These are phyloP conservation scores for Mastacembelus armatus DNA, from an alignment of 2,797 vertebrate genomes.

Conservation along the genomic window DNA sequence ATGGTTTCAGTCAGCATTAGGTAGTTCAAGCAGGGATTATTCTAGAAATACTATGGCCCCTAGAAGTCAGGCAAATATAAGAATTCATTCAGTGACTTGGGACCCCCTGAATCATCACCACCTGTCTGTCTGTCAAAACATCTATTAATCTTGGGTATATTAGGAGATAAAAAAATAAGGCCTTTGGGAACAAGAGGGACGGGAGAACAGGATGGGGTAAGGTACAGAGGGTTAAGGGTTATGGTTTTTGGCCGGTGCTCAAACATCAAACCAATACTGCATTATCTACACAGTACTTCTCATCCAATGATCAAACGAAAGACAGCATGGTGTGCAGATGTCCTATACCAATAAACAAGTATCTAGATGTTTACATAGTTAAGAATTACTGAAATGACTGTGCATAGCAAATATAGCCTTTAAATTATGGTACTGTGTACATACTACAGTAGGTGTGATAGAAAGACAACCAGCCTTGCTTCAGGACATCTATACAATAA, in stretches of 20 bases:
- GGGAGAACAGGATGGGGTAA: conserved; percentile 10
- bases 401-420: conserved; percentile 77
- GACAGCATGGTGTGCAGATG: conserved; percentile 60
- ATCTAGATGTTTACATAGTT: conserved; percentile 63
- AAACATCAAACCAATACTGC: conserved; percentile 76
- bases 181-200: conserved; percentile 11
- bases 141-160: conserved; percentile 12
- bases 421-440: conserved; percentile 78
- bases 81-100: conserved; percentile 1
- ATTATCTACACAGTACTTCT: conserved; percentile 81
- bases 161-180: conserved; percentile 19
- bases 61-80: background rate
- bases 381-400: conserved; percentile 64
- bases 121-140: conserved; percentile 15
- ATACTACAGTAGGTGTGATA: conserved; percentile 77
- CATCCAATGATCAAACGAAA: conserved; percentile 55
- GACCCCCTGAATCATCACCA: conserved; percentile 51
- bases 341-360: conserved; percentile 55
- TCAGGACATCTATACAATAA: conserved; percentile 81
- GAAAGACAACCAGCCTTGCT: conserved; percentile 77
- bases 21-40: conserved; percentile 39
- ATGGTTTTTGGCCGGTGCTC: conserved; percentile 75
- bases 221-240: conserved; percentile 51
- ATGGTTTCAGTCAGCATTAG: conserved; percentile 28
- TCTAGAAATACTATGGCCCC: conserved; percentile 12